Percentiles rank a stretch among this genome's conserved stretches.
Conservation (phyloP, 2,113 vertebrate species). For the Anguilla rostrata region DNA sequence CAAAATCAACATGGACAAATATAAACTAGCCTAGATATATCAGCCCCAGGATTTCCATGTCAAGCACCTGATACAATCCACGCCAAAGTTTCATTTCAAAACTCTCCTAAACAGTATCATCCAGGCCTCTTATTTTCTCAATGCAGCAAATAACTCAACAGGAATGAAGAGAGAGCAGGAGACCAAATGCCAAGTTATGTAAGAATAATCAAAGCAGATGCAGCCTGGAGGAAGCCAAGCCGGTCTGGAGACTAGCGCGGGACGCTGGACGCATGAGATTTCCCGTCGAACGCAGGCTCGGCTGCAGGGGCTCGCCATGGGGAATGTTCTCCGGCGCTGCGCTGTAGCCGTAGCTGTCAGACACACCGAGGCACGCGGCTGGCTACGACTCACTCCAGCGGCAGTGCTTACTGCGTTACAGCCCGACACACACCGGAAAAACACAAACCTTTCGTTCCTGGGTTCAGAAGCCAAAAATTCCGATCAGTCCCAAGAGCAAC, state of each 20-base stretch:
- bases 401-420: background rate
- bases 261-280: slow-evolving; percentile 67
- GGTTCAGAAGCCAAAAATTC: background rate
- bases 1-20: too few species aligned
- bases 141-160: background rate
- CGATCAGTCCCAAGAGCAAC: background rate
- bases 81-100: background rate
- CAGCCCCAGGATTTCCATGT: too few species aligned
- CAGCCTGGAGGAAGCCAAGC: slow-evolving; percentile 57
- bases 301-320: slow-evolving; percentile 58
- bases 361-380: background rate
- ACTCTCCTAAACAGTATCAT: background rate
- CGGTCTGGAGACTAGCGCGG: slow-evolving; percentile 61
- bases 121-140: background rate
- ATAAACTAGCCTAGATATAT: too few species aligned
- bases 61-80: too few species aligned
- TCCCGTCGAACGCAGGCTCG: slow-evolving; percentile 68
- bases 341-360: slow-evolving; percentile 11
- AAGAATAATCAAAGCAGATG: slow-evolving; percentile 72
- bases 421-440: background rate
- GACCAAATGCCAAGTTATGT: slow-evolving; percentile 62
- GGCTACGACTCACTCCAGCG: background rate
- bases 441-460: background rate
- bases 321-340: slow-evolving; percentile 40
- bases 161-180: background rate